phyloP scores from a whole-genome alignment of 1,140 invertebrate genomes.

The Rhysida immarginata region DNA sequence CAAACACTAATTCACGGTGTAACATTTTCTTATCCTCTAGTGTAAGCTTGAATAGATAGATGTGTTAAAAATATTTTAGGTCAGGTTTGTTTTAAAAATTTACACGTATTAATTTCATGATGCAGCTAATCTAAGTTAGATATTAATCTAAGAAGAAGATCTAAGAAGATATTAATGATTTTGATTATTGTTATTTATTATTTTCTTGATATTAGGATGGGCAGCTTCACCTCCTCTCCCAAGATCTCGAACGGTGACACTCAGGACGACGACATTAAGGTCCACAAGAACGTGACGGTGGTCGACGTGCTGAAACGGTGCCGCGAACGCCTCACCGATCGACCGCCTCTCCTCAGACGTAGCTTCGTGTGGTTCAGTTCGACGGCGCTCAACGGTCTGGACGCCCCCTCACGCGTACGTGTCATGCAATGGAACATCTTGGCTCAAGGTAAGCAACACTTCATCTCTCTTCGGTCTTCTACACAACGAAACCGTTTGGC shows the following conservation, averaged over 20 bases:
- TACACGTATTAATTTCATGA: no score
- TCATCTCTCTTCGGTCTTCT: background rate
- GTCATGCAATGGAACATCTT: constrained; percentile 60
- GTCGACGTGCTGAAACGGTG: constrained; percentile 38
- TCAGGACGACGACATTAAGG: constrained; percentile 41
- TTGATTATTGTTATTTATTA: background rate
- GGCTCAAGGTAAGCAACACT: constrained; percentile 44
- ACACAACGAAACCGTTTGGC: background rate
- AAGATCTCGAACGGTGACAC: constrained; percentile 46
- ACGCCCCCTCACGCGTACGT: constrained; percentile 27
- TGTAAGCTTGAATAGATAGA: no score
- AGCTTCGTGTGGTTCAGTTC: constrained; percentile 14
- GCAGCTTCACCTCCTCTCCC: constrained; percentile 50
- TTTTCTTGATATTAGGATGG: constrained; percentile 39
- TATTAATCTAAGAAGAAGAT: no score
- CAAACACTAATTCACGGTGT: no score
- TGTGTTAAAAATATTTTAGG: no score
- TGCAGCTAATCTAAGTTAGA: no score
- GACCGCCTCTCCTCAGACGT: constrained; percentile 32
- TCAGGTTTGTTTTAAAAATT: no score
- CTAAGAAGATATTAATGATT: no score
- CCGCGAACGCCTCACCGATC: constrained; percentile 28
- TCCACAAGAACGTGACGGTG: constrained; percentile 34
- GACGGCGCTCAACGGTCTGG: background rate
- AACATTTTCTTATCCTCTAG: no score